A percentile compares a stretch with the other conserved stretches of the same genome.
Evolutionary conservation across 2,797 vertebrate genomes (phyloP).

Genomic region (Arrhamphus sclerolepis): DNA sequence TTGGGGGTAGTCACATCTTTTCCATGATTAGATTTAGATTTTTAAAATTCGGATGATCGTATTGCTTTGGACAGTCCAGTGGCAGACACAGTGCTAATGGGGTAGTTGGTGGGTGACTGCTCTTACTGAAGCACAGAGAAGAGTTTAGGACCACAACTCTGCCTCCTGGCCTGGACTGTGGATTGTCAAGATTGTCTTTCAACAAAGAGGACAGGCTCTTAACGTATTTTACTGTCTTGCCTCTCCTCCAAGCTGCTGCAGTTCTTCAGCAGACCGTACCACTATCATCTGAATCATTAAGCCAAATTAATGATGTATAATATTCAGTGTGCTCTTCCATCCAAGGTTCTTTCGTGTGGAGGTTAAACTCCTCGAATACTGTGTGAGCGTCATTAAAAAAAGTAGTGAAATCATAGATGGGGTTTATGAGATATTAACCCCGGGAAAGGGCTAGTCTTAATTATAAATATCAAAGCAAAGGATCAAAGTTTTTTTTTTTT

Average conservation of each 20-base stretch:
- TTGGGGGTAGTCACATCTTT: too few relatives aligned
- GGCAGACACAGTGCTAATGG: too few relatives aligned
- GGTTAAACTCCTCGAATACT: slow-evolving; percentile 59
- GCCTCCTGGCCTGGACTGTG: too few relatives aligned
- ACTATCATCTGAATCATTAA: slow-evolving; percentile 75
- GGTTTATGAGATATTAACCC: slow-evolving; percentile 73
- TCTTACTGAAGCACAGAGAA: too few relatives aligned
- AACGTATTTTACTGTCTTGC: slow-evolving; percentile 29
- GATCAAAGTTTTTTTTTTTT: slow-evolving; percentile 29
- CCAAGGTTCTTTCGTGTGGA: slow-evolving; percentile 70
- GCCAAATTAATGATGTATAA: slow-evolving; percentile 72
- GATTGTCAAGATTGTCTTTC: too few relatives aligned
- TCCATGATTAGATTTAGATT: too few relatives aligned
- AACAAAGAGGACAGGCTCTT: slow-evolving; percentile 2
- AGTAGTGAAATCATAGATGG: slow-evolving; percentile 47
- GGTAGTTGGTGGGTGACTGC: too few relatives aligned
- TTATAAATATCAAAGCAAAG: slow-evolving; percentile 55
- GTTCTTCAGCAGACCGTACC: slow-evolving; percentile 54
- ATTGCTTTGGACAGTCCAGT: too few relatives aligned
- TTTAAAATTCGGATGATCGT: too few relatives aligned
- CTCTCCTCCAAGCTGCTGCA: slow-evolving; percentile 48
- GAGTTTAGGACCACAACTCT: too few relatives aligned
- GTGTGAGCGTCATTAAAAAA: slow-evolving; percentile 33
- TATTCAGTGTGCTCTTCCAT: slow-evolving; percentile 59
- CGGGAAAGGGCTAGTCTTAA: slow-evolving; percentile 62